Base-by-base conservation (phyloP, 2,888 invertebrate genomes). In the Drepanosiphum platanoidis region DNA sequence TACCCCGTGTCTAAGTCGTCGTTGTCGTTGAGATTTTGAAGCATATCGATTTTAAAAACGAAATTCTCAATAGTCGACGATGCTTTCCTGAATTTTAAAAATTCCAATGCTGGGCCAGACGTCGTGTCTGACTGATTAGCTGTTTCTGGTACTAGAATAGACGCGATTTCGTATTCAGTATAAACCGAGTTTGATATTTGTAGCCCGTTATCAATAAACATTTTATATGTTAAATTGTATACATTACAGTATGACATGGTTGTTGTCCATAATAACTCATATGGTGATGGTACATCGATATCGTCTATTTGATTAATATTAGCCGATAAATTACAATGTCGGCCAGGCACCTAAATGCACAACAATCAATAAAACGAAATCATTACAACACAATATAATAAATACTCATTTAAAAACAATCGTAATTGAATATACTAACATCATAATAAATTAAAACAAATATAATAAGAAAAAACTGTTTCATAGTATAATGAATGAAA, bases 231-330 rank as follows among this genome's bases (percentile, higher is more conserved):
- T 32, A 72, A 30, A 27, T 32, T 13, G 42, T 82, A 27, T 32
- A 72, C 32, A 42, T 82, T 82, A 42, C 39, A 72, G 39, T 82
- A 64, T 9, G 82, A 36, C 61, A 64, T 1, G 27, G 42, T 72
- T 8, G 82, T 64, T 13, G 61, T 72, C 61, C 82, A 82, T 42
- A 82, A 72, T 15, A 82, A 64, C 42, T 82, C 72, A 3, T 72
- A 32, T 0, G 61, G 30, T 27, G 72, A 64, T 32, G n/a, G 72
- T 42, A 42, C 22, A n/a, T 3, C n/a, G 1, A 61, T 39, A 72
- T 4, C 13, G 11, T 82, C 32, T 0, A 82, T n/a, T 39, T 72
- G 72, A 15, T 32, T 1, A 9, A 64, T 18, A 34, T 72, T 72
- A 42, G 61, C 42, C 32, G 72, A 32, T 42, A 42, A 5, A 22